Evolutionary conservation across 1,140 invertebrate species (phyloP), one percentile per base, ranked within the genome.

Genomic region (Drosophila willistoni): DNA sequence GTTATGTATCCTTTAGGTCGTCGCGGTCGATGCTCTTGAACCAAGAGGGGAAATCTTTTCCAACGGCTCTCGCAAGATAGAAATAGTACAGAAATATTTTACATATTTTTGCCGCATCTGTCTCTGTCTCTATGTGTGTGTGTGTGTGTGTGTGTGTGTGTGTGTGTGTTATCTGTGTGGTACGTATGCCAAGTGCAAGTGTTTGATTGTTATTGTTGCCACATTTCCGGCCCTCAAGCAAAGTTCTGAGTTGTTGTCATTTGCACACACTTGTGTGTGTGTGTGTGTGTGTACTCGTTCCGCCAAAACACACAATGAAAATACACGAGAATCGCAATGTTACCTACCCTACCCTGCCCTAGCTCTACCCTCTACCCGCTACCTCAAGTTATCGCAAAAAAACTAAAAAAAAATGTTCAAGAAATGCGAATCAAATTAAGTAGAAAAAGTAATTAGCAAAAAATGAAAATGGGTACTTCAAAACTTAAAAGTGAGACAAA

Each of bases 201-300:
- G 56, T 36, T 60, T 66, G 47, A 55, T 59, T 61, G 51, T 51
- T 75, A 62, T 64, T 78, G 64, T 51, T 83, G 73, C 54, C 22
- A 71, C 69, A 71, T 80, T 84, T 84, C 81, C 81, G 81, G 67
- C 51, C 57, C 62, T 79, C 41, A 55, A 68, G 51, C 54, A 56
- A 29, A 56, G 25, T 56, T 56, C n/a, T 39, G 29, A 68, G 60
- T 67, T 80, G 54, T 33, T 62, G 39, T 51, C 7, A 34, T 64
- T 29, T 7, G n/a, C 29, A 36, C 56, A 59, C 56, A 36, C 34
- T 12, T 59, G 56, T 59, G 14, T 25, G 56, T 59, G 33, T 25
- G 14, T 1, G 12, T 59, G 56, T 59, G 14, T 25, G 33, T 39
- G 14, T n/a, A 4, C 1, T 57, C 33, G 54, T 56, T 56, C 25